Conservation (phyloP, 1,140 invertebrate species). For the Saccostrea glomerata region DNA sequence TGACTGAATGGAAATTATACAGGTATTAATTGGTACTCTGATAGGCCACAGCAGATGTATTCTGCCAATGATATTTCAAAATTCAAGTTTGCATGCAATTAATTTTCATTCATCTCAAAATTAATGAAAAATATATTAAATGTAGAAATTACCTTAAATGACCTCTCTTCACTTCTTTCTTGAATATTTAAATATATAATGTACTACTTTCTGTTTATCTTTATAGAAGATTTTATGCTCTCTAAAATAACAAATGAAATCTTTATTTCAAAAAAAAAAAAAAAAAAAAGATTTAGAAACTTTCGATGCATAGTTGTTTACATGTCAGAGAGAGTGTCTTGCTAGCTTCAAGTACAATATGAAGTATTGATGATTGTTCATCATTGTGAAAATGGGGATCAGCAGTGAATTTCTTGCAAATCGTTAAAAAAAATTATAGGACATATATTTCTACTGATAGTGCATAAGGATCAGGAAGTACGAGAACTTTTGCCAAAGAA, state of each 20-base stretch:
- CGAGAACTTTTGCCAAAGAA: background rate
- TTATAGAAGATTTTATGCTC: too few relatives aligned
- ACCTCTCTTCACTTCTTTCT: background rate
- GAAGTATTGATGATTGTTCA: too few relatives aligned
- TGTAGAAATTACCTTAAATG: background rate
- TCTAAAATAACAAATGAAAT: too few relatives aligned
- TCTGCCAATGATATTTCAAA: background rate
- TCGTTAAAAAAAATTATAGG: background rate
- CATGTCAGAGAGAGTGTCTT: too few relatives aligned
- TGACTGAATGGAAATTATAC: background rate
- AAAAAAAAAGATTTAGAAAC: too few relatives aligned
- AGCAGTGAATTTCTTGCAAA: background rate
- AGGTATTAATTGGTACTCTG: background rate
- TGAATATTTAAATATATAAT: too few relatives aligned
- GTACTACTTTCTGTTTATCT: too few relatives aligned
- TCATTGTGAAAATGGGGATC: background rate
- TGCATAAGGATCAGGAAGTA: slow-evolving; percentile 9
- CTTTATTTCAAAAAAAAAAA: too few relatives aligned
- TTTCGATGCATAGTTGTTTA: too few relatives aligned
- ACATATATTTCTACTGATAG: background rate
- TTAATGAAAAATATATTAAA: background rate
- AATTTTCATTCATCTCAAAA: background rate
- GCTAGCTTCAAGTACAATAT: too few relatives aligned
- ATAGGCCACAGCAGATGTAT: too few relatives aligned
- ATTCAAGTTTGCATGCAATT: background rate